Conservation (phyloP, 2,113 vertebrate species). For the Setophaga coronata region DNA sequence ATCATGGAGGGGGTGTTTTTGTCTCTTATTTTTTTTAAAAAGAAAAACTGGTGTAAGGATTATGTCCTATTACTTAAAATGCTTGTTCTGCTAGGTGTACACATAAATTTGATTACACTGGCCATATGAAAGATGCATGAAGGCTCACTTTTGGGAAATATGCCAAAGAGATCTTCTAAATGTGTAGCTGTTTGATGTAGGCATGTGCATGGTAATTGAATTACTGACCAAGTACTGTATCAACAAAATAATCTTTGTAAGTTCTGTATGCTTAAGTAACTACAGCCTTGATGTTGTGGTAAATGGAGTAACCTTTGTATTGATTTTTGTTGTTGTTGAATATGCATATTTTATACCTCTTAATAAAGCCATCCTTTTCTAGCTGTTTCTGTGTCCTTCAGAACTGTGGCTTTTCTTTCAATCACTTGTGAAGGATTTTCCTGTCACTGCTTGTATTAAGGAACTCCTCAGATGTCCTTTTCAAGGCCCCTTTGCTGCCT, state of each 20-base stretch:
- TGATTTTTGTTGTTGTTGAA: slow-evolving; percentile 36
- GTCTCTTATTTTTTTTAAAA: neutral
- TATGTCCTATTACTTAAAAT: slow-evolving; percentile 29
- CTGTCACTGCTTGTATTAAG: neutral
- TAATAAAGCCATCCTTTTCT: slow-evolving; percentile 38
- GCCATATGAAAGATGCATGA: slow-evolving; percentile 37
- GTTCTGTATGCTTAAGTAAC: slow-evolving; percentile 49
- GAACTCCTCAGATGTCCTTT: neutral
- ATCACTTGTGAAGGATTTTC: neutral
- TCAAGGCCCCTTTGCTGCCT: neutral
- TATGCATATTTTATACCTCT: slow-evolving; percentile 43
- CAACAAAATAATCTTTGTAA: slow-evolving; percentile 43
- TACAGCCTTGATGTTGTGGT: slow-evolving; percentile 22
- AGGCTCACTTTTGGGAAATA: slow-evolving; percentile 19
- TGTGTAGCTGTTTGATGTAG: slow-evolving; percentile 10
- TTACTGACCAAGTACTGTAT: slow-evolving; percentile 59
- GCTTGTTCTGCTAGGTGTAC: slow-evolving; percentile 28
- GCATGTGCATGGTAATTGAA: slow-evolving; percentile 58
- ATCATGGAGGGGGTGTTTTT: neutral
- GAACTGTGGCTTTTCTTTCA: neutral
- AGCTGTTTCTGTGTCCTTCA: neutral
- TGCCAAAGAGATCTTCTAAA: slow-evolving; percentile 28
- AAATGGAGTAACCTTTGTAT: slow-evolving; percentile 14
- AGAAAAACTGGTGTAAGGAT: neutral
- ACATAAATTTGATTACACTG: neutral